Evolutionary conservation across 2,888 invertebrate genomes (phyloP).

Genomic region (Synergus umbraculus): DNA sequence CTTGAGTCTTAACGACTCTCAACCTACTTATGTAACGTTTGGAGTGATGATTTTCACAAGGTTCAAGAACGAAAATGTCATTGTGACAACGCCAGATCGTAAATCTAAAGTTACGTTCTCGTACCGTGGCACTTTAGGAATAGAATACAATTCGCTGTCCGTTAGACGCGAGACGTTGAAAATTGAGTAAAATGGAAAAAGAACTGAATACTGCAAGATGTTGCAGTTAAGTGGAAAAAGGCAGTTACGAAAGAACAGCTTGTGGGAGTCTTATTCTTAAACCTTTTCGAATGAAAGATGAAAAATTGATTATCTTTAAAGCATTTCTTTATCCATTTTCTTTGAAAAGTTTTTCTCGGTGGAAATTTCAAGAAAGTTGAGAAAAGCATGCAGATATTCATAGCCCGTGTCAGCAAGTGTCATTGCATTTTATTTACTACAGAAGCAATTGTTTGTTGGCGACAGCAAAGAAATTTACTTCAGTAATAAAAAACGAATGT

Average conservation of each 20-base stretch:
- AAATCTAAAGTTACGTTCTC: constrained; percentile 18
- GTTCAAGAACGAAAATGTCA: constrained; percentile 29
- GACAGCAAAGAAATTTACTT: not conserved
- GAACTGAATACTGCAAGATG: constrained; percentile 6
- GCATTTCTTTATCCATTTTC: not conserved
- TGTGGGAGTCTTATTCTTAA: not conserved
- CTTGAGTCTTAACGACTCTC: not conserved
- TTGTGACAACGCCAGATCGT: constrained; percentile 24
- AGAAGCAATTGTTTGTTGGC: constrained; percentile 1
- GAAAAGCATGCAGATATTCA: not conserved
- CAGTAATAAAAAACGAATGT: not conserved
- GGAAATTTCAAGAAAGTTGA: not conserved
- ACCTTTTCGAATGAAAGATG: not conserved
- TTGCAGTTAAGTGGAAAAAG: not conserved
- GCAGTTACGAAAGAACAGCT: not conserved
- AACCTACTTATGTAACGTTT: constrained; percentile 23
- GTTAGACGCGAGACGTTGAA: constrained; percentile 11
- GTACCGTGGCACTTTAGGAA: not conserved
- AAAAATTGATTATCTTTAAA: not conserved
- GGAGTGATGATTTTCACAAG: constrained; percentile 15
- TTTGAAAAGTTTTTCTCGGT: not conserved
- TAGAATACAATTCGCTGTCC: constrained; percentile 5
- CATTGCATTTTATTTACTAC: constrained; percentile 7
- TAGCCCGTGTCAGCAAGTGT: not conserved
- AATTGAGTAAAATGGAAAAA: not conserved